Evolutionary conservation across 2,888 invertebrate species (phyloP).

Genomic region (Nesidiocoris tenuis): DNA sequence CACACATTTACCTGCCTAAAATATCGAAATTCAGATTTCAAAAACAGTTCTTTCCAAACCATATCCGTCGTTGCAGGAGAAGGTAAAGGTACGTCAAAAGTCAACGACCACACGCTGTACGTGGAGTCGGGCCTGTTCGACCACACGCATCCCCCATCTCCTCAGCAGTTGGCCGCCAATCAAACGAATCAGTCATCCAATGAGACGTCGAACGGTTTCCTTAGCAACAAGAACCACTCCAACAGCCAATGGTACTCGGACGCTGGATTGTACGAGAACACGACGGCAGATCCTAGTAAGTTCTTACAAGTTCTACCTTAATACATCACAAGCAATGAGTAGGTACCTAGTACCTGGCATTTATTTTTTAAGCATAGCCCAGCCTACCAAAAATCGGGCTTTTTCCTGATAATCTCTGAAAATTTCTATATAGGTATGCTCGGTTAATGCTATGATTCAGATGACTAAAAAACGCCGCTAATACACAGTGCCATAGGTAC

Average conservation of each 20-base stretch:
- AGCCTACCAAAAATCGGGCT: too few relatives aligned
- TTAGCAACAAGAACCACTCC: slow-evolving; percentile 12
- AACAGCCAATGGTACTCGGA: slow-evolving; percentile 46
- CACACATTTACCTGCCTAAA: too few relatives aligned
- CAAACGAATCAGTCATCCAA: neutral
- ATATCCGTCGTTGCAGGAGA: slow-evolving; percentile 31
- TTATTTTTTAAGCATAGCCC: too few relatives aligned
- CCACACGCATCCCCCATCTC: slow-evolving; percentile 14
- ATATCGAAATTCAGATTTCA: neutral
- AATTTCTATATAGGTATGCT: too few relatives aligned
- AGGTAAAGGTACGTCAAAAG: slow-evolving; percentile 26
- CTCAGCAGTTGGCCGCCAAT: neutral
- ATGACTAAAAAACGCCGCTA: too few relatives aligned
- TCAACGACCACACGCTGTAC: slow-evolving; percentile 44
- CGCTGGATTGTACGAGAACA: slow-evolving; percentile 45
- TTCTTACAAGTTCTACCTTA: neutral
- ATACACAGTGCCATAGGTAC: too few relatives aligned
- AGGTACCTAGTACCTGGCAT: too few relatives aligned
- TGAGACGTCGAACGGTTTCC: slow-evolving; percentile 25
- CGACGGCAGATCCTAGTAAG: neutral
- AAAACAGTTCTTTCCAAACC: neutral
- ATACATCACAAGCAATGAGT: too few relatives aligned
- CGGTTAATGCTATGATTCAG: too few relatives aligned
- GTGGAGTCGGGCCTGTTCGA: slow-evolving; percentile 45
- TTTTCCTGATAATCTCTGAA: too few relatives aligned